Percentiles rank a stretch among this genome's conserved stretches.
Evolutionary conservation across 2,888 invertebrate genomes (phyloP).

Genomic region (Leptinotarsa haldemani): DNA sequence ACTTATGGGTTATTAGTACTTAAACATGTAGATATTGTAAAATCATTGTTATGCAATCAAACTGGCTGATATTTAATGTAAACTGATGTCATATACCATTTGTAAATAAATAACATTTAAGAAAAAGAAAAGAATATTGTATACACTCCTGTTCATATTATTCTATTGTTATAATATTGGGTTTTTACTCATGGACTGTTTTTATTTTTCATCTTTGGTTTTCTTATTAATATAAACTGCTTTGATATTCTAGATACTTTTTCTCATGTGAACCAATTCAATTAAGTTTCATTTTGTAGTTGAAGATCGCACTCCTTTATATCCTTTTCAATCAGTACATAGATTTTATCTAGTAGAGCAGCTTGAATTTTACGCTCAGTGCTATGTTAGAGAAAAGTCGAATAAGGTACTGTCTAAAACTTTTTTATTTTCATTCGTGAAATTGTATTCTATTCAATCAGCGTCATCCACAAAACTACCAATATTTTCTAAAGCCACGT

Average conservation of each 20-base stretch:
- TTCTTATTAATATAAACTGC: conserved; percentile 47
- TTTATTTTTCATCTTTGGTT: conserved; percentile 56
- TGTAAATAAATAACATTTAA: conserved; percentile 59
- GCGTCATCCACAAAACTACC: conserved; percentile 43
- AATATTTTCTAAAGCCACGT: conserved; percentile 24
- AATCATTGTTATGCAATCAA: conserved; percentile 53
- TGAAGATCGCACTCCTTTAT: conserved; percentile 44
- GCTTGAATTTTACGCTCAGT: conserved; percentile 48
- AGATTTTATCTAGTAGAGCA: conserved; percentile 43
- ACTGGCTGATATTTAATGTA: conserved; percentile 52
- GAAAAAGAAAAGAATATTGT: conserved; percentile 52
- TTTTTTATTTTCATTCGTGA: neutral
- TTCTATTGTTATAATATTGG: conserved; percentile 62
- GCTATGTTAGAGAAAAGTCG: conserved; percentile 32
- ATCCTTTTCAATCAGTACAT: conserved; percentile 48
- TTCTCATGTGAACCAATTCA: conserved; percentile 1
- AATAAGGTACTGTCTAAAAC: conserved; percentile 14
- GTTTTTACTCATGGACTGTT: conserved; percentile 63
- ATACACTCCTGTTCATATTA: conserved; percentile 62
- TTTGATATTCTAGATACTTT: neutral
- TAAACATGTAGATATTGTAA: conserved; percentile 53
- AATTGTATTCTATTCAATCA: conserved; percentile 9
- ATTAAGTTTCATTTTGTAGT: conserved; percentile 21
- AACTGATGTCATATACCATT: conserved; percentile 50
- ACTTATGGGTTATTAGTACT: conserved; percentile 48